These are phyloP conservation scores for Temnothorax ravouxi DNA, from an alignment of 2,888 invertebrate genomes.

Conservation along the genomic window DNA sequence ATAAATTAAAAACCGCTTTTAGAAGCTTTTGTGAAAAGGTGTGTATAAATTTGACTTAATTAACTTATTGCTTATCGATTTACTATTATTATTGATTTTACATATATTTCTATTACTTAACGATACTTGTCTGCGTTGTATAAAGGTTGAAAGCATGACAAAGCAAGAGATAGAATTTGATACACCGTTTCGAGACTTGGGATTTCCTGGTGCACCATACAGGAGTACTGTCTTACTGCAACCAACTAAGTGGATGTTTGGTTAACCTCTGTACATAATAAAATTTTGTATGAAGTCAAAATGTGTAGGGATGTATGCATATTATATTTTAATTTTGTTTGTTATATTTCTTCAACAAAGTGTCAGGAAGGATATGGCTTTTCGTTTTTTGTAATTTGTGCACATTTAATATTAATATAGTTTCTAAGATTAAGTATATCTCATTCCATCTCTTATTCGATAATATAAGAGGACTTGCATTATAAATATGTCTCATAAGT, in stretches of 20 bases:
- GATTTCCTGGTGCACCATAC: conserved; percentile 99
- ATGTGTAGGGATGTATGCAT: conserved; percentile 50
- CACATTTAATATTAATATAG: conserved; percentile 46
- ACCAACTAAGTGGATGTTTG: conserved; percentile 98
- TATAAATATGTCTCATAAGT: conserved; percentile 10
- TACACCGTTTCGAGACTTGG: conserved; percentile 98
- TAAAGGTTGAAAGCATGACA: conserved; percentile 94
- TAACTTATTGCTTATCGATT: neutral
- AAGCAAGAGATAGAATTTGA: conserved; percentile 99
- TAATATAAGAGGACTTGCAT: conserved; percentile 29
- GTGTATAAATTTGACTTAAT: conserved; percentile 37
- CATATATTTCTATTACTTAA: neutral
- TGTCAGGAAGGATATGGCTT: neutral
- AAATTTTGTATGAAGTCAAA: conserved; percentile 51
- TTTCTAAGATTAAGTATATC: conserved; percentile 62
- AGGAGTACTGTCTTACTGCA: conserved; percentile 98
- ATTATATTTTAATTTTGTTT: conserved; percentile 24
- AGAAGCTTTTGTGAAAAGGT: conserved; percentile 99
- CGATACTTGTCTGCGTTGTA: neutral
- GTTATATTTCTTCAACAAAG: neutral
- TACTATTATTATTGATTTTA: neutral
- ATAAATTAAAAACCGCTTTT: conserved; percentile 98
- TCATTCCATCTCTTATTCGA: conserved; percentile 69
- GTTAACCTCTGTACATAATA: conserved; percentile 91
- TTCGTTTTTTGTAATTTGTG: neutral